Evolutionary conservation across 1,140 invertebrate genomes (phyloP).

Genomic region (Pteromalus puparum): DNA sequence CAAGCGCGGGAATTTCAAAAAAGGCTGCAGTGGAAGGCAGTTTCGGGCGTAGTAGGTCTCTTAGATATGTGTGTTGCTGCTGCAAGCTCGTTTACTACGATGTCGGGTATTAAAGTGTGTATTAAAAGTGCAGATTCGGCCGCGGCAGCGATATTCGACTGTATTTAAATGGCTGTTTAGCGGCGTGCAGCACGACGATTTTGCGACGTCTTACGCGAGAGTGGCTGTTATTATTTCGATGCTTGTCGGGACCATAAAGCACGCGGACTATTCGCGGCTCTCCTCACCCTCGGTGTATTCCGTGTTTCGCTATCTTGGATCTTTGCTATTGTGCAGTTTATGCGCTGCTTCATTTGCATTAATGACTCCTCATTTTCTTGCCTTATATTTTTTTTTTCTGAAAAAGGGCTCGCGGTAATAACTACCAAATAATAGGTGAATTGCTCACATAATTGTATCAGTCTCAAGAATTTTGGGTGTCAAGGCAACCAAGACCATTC

Average conservation of each 20-base stretch:
- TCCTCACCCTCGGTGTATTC: neutral
- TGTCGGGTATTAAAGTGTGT: neutral
- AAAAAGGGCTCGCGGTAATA: too few relatives aligned
- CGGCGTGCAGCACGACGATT: conserved; percentile 1
- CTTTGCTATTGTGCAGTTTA: conserved; percentile 29
- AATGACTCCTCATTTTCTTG: conserved; percentile 15
- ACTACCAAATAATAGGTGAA: too few relatives aligned
- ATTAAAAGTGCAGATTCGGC: neutral
- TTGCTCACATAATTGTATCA: too few relatives aligned
- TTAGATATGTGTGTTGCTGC: neutral
- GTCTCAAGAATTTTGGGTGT: too few relatives aligned
- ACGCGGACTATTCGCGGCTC: too few relatives aligned
- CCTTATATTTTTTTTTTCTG: neutral
- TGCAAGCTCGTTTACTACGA: neutral
- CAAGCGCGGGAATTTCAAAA: neutral
- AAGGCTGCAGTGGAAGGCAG: neutral
- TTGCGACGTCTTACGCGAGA: neutral
- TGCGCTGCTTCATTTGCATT: conserved; percentile 38
- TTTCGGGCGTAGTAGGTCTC: too few relatives aligned
- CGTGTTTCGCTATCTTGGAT: conserved; percentile 14
- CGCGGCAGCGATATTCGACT: neutral
- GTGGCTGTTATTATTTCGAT: conserved; percentile 28
- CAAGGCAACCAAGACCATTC: too few relatives aligned
- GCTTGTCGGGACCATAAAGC: conserved; percentile 33
- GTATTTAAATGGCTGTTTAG: conserved; percentile 43